Evolutionary conservation across 1,140 invertebrate species (phyloP).

Genomic region (Piezodorus guildinii): DNA sequence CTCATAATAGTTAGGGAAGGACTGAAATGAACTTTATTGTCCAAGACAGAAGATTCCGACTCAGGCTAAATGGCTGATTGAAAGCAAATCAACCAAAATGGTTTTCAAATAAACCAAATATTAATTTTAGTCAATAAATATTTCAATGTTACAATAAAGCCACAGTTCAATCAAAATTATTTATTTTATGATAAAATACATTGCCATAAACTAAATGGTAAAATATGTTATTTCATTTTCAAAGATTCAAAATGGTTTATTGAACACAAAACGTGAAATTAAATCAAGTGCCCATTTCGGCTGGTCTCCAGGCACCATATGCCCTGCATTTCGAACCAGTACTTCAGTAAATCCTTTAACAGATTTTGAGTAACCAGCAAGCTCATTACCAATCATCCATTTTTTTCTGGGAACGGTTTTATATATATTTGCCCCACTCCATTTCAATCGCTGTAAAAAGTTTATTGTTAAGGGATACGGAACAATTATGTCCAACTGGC

Average conservation of each 20-base stretch:
- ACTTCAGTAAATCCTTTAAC: constrained; percentile 50
- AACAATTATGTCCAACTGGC: constrained; percentile 75
- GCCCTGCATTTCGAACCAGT: constrained; percentile 64
- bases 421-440: constrained; percentile 36
- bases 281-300: constrained; percentile 65
- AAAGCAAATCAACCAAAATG: too few relatives aligned
- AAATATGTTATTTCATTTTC: too few relatives aligned
- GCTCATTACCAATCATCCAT: constrained; percentile 37
- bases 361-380: constrained; percentile 46
- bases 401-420: constrained; percentile 33
- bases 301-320: constrained; percentile 71
- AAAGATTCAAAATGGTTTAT: constrained; percentile 35
- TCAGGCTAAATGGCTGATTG: too few relatives aligned
- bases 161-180: too few relatives aligned
- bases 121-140: too few relatives aligned
- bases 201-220: too few relatives aligned
- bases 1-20: too few relatives aligned
- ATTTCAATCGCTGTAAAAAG: constrained; percentile 44
- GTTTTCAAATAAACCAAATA: too few relatives aligned
- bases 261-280: constrained; percentile 60
- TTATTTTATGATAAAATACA: too few relatives aligned
- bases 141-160: too few relatives aligned
- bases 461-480: constrained; percentile 65
- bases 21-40: too few relatives aligned
- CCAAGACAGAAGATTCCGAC: too few relatives aligned